Percentiles rank a stretch among this genome's conserved stretches.
These are phyloP conservation scores for Corythornis cristatus DNA, from an alignment of 2,113 vertebrate species.

Conservation along the genomic window DNA sequence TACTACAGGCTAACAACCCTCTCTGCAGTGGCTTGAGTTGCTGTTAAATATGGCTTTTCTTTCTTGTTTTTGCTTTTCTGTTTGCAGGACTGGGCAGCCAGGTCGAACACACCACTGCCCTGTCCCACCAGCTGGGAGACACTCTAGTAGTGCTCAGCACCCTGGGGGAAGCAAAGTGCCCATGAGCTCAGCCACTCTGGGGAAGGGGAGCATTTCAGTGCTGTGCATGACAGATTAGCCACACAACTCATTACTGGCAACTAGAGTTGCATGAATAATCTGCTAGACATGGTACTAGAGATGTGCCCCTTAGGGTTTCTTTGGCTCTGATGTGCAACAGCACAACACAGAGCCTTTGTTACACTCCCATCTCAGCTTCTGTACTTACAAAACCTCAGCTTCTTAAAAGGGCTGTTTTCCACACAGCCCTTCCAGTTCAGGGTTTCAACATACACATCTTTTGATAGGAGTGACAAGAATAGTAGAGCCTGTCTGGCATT, in stretches of 20 bases:
- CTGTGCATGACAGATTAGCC: conserved; percentile 52
- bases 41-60: not conserved
- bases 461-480: conserved; percentile 5
- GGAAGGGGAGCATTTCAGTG: not conserved
- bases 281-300: conserved; percentile 54
- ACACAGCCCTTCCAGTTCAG: conserved; percentile 15
- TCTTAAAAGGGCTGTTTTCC: conserved; percentile 42
- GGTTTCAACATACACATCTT: not conserved
- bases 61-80: not conserved
- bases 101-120: not conserved
- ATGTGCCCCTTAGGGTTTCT: conserved; percentile 51
- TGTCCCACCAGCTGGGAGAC: not conserved
- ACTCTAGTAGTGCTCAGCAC: not conserved
- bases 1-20: not conserved
- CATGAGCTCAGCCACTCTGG: not conserved
- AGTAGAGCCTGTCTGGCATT: conserved; percentile 29
- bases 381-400: conserved; percentile 38
- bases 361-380: conserved; percentile 25
- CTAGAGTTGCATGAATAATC: conserved; percentile 60
- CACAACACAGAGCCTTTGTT: conserved; percentile 67
- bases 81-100: not conserved
- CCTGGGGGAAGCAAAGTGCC: not conserved
- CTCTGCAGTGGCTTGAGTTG: not conserved
- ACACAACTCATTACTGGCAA: conserved; percentile 44
- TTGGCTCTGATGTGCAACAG: conserved; percentile 52